Base-by-base conservation (phyloP, 2,797 vertebrate species). In the Hydrocynus forskahlii region DNA sequence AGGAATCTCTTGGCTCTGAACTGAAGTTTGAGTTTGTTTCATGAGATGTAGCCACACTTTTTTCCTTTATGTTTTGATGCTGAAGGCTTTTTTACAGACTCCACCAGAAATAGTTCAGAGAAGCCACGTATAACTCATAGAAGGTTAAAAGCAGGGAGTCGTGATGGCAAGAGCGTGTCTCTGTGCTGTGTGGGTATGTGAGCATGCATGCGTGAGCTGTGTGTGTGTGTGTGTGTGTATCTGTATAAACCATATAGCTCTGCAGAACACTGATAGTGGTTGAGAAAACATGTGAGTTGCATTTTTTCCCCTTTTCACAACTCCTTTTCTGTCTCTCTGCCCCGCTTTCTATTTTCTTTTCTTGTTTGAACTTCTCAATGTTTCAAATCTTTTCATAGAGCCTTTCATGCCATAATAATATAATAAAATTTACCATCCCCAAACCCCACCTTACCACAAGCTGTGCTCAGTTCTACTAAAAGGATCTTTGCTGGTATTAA, bases 51-150 rank as follows among this genome's bases (percentile, higher is more conserved):
- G 71, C 68, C 35, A 72, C 68, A 64, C 57, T 43, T 76, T 76
- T 77, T 81, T 63, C 67, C 81, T 83, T 80, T 81, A 16, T 35
- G 1, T 29, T 62, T 62, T 35, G 84, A 88, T 90, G 89, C 77
- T 84, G 68, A 83, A 79, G 21, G 72, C 10, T 81, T 86, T 88
- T 82, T 85, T 86, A 81, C 63, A 73, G 67, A 73, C 84, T 83
- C 86, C 89, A 84, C 76, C 72, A 38, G 59, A 91, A 92, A 89
- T 90, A 91, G 84, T 78, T 90, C 82, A 81, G 80, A 88, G 83
- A 83, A 87, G 88, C 86, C 82, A 88, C 72, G 85, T 88, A 87
- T 38, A 85, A 88, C 68, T 71, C 74, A 54, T 35, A 76, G 86
- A 80, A 79, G 78, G 62, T 70, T 63, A 85, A 86, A 84, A 82